Evolutionary conservation across 2,888 invertebrate species (phyloP), one percentile per base, ranked within the genome.

Genomic region (Callinectes sapidus): DNA sequence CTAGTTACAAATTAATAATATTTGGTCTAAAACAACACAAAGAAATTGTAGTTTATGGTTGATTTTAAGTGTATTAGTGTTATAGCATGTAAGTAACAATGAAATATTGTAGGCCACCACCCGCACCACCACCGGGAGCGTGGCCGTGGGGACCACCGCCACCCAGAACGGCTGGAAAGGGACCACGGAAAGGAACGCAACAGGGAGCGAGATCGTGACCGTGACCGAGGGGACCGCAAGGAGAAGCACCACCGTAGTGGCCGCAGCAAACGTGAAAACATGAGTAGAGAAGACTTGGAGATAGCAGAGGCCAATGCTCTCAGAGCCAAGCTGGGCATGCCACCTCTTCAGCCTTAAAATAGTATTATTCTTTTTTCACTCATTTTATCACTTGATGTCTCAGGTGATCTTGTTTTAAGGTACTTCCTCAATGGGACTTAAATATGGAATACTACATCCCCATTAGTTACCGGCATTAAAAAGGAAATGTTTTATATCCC

Each of bases 271-370:
- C 77, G 90, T 14, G 91, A 92, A 18, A 86, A 90, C 16, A 93
- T 91, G 90, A 94, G 91, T 16, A 90, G 92, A 48, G 93, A 92
- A 23, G 93, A 94, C 28, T 18, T 93, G 87, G 94, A 95, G 89
- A 94, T 96, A 90, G 95, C 95, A 39, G 96, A 96, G 95, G 96
- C 96, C 3, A 96, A 96, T 95, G 96, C 96, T 92, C 95, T 96
- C 28, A 95, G 96, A 93, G 96, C 96, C 8, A 96, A 96, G 95
- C 95, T 96, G 35, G 96, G 96, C 13, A 94, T 96, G 94, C 95
- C 96, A n/a, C 96, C 96, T n/a, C 95, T 96, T 95, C 90, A 71
- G 42, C 89, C 89, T 3, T 89, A 39, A 89, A n/a, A 35, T 0
- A 13, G 35, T 35, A 35, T 81, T 14, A 87, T 5, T 28, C 28